Base-by-base conservation (phyloP, 2,797 vertebrate genomes). In the Acomys russatus region DNA sequence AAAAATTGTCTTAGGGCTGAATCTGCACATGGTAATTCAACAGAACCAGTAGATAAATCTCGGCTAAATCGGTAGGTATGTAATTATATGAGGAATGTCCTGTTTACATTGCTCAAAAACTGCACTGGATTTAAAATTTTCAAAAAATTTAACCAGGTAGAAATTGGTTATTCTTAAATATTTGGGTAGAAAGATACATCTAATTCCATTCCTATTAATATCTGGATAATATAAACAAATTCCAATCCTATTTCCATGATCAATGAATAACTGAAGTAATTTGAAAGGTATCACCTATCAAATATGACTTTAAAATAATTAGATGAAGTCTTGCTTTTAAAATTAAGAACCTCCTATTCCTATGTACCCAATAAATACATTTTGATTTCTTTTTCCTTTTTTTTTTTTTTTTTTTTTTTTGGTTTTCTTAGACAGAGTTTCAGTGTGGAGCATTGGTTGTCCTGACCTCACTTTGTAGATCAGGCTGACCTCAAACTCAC, bases 181-280 rank as follows among this genome's bases (percentile, higher is more conserved):
- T 6, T 64, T 61, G 18, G 84, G 20, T 63, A 78, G 9, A 12
- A 93, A 14, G 20, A 92, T n/a, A 88, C 70, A 95, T 4, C 35
- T 84, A 91, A 78, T 80, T 94, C 7, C 9, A 89, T 28, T 88
- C 86, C 20, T 4, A 56, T 84, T 90, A 68, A 9, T 88, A 77
- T 61, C 23, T 63, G 71, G 25, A 86, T 94, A 76, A 94, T 70
- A 59, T 82, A 94, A 94, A 94, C 28, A 78, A 68, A 92, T 51
- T 63, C 6, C 0, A 84, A 88, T 2, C 4, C 5, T 88, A 70
- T 66, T 90, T 93, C 94, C 11, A 6, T 82, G 51, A 59, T 25
- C 17, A 61, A 49, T 76, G 54, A 91, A 54, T 77, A 74, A 56
- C 10, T 89, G 4, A 73, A 54, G 44, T 94, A 84, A 79, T 22